Evolutionary conservation across 2,888 invertebrate genomes (phyloP), one percentile per base, ranked within the genome.

Genomic region (Parascotia fuliginaria): DNA sequence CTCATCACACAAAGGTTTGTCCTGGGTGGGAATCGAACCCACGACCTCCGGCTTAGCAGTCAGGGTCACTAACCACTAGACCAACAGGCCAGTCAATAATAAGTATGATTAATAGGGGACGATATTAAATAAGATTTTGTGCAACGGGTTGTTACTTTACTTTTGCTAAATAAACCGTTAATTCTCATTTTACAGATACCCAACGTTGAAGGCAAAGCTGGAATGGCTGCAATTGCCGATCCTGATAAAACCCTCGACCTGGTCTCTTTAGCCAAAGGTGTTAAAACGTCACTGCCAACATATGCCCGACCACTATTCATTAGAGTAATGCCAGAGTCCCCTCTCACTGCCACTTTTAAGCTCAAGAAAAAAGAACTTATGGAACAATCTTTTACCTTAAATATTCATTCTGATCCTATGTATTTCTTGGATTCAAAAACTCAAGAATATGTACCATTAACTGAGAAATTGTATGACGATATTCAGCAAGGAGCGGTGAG

Each of bases 211-310:
- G 98, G 98, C 0, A 95, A 95, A 81, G 98, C 98, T 0, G 98
- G 98, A 3, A 98, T 99, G 98, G 97, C 95, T 0, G 97, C 98
- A 0, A 96, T 98, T 42, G 95, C 96, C 0, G 97, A 98, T 74
- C 93, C 95, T 0, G 93, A 95, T 1, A 90, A 92, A 9, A 93
- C 93, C 42, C 71, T 97, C 9, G 94, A 96, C 72, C 78, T 96
- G 9, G 75, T 88, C 1, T 81, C 89, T 0, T 60, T 92, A n/a
- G 67, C 84, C 0, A 80, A 83, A 57, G 85, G 86, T 0, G 58
- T 92, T 0, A 81, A 74, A 13, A 64, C 94, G n/a, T 93, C 94
- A 15, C 87, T 99, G 9, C 97, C 98, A 0, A 70, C 93, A 0
- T 99, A 97, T 78, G 97, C 99, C 0, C 93, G 96, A 41, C 99